A percentile compares a stretch with the other conserved stretches of the same genome.
Conservation (phyloP, 2,113 vertebrate genomes). For the Morone chrysops region DNA sequence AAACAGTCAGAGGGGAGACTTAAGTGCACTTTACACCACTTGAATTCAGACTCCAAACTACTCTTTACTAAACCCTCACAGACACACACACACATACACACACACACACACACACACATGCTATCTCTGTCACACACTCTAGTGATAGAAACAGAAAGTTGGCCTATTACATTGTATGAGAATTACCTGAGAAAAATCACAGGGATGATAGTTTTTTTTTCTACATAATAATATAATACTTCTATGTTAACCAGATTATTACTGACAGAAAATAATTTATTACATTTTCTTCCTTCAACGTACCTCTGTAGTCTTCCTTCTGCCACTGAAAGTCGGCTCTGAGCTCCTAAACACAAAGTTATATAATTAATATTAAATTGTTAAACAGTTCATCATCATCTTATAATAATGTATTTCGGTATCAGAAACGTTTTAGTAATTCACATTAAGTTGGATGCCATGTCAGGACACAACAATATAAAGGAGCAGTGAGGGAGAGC, state of each 20-base stretch:
- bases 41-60: conserved; percentile 67
- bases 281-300: conserved; percentile 53
- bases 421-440: background rate
- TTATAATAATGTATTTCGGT: background rate
- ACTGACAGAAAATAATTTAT: background rate
- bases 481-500: background rate
- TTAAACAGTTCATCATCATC: background rate
- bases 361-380: background rate
- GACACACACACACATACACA: conserved; percentile 36
- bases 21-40: conserved; percentile 81
- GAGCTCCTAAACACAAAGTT: conserved; percentile 86
- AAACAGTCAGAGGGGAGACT: conserved; percentile 79
- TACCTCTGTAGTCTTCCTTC: conserved; percentile 88
- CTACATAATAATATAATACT: background rate
- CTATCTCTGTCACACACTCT: conserved; percentile 40
- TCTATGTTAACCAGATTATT: background rate
- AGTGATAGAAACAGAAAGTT: conserved; percentile 36
- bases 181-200: background rate
- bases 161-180: background rate
- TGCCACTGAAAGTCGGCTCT: conserved; percentile 86
- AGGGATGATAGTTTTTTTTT: no score
- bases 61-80: conserved; percentile 54
- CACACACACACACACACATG: conserved; percentile 15
- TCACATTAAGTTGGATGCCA: background rate
- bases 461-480: background rate